Conservation (phyloP, 2,797 vertebrate species). For the Zalophus californianus region DNA sequence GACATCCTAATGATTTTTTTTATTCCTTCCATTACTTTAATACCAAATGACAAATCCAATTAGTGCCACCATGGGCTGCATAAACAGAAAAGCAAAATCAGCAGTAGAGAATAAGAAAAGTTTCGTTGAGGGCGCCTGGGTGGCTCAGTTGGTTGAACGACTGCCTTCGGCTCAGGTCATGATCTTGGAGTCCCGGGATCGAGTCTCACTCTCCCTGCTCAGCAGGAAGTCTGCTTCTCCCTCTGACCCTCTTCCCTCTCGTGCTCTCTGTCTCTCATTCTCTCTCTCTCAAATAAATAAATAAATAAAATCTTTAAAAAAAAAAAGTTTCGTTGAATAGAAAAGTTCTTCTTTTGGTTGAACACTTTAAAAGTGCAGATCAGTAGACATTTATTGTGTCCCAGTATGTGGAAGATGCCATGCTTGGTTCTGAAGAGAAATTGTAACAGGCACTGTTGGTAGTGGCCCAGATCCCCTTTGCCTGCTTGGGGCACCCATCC, state of each 20-base stretch:
- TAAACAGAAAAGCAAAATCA: background rate
- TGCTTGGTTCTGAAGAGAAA: background rate
- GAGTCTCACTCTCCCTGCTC: too few species aligned
- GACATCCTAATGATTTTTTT: background rate
- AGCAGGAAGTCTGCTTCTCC: too few species aligned
- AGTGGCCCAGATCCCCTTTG: background rate
- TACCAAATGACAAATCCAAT: background rate
- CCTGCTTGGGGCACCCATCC: accelerated
- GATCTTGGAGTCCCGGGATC: too few species aligned
- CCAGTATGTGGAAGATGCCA: background rate
- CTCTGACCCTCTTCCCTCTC: too few species aligned
- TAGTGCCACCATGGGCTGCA: background rate
- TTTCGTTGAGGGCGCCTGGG: background rate
- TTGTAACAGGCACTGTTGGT: background rate
- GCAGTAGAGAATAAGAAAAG: background rate
- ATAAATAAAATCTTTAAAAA: too few species aligned
- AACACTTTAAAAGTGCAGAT: background rate
- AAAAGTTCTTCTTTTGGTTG: background rate
- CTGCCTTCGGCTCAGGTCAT: too few species aligned
- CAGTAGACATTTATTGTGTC: background rate
- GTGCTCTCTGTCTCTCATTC: too few species aligned
- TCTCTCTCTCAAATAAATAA: too few species aligned
- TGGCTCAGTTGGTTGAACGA: too few species aligned
- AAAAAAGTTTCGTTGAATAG: background rate
- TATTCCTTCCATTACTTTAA: background rate